Conservation (phyloP, 2,888 invertebrate genomes). For the Pseudanteris insignis region DNA sequence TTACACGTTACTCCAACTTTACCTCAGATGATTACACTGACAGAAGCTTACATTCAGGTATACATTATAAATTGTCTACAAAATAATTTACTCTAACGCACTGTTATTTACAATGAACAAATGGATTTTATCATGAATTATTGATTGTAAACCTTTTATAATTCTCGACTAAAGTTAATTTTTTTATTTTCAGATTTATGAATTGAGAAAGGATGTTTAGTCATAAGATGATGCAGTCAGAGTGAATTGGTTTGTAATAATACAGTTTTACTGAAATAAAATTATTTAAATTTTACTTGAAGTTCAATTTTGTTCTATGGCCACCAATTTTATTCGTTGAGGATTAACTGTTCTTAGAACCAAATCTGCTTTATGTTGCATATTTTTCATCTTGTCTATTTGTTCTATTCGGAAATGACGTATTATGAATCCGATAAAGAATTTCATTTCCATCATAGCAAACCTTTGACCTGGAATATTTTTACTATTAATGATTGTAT, state of each 20-base stretch:
- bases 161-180: no score
- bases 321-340: conserved; percentile 5
- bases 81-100: background rate
- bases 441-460: conserved; percentile 31
- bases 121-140: no score
- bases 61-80: conserved; percentile 54
- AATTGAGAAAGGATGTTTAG: conserved; percentile 53
- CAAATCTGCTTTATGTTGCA: conserved; percentile 10
- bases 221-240: conserved; percentile 1
- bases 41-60: conserved; percentile 97
- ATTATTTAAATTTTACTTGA: no score
- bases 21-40: conserved; percentile 99
- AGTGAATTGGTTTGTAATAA: background rate
- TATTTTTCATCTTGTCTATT: conserved; percentile 13
- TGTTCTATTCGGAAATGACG: conserved; percentile 16
- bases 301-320: no score
- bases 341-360: conserved; percentile 17
- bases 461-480: conserved; percentile 30
- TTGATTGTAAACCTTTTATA: no score
- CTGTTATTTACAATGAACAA: background rate
- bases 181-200: conserved; percentile 22
- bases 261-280: no score
- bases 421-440: conserved; percentile 5
- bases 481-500: no score
- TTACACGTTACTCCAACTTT: conserved; percentile 97